These are phyloP conservation scores for Trypoxylus dichotomus DNA, from an alignment of 1,140 invertebrate species.

Conservation along the genomic window DNA sequence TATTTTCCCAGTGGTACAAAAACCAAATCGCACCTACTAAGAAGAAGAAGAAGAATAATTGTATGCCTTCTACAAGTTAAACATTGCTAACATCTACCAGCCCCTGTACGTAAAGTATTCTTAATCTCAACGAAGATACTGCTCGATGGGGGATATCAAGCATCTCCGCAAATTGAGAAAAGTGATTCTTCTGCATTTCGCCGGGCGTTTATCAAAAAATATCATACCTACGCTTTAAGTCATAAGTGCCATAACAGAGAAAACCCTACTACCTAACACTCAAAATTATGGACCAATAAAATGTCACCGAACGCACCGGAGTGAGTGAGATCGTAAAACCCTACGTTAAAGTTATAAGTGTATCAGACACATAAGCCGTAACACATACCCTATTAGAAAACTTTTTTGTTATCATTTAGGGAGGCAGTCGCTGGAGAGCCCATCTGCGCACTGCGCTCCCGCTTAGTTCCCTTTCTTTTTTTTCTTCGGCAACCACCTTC, in stretches of 20 bases:
- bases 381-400: conserved; percentile 36
- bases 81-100: no score
- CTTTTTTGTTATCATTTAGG: conserved; percentile 36
- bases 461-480: not conserved
- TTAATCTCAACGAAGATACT: not conserved
- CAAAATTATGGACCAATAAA: conserved; percentile 21
- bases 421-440: not conserved
- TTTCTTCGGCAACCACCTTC: conserved; percentile 9
- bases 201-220: conserved; percentile 9
- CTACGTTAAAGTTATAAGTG: conserved; percentile 31
- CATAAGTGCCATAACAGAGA: not conserved
- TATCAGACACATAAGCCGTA: conserved; percentile 34
- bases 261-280: conserved; percentile 6
- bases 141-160: not conserved
- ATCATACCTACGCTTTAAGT: not conserved
- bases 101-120: not conserved
- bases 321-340: conserved; percentile 7
- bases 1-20: no score
- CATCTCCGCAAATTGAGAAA: not conserved
- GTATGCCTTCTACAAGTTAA: no score
- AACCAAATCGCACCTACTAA: no score
- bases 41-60: no score
- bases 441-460: conserved; percentile 25
- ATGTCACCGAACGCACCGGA: not conserved
- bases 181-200: conserved; percentile 15